Base-by-base conservation (phyloP, 2,797 vertebrate genomes). In the Anas georgica region DNA sequence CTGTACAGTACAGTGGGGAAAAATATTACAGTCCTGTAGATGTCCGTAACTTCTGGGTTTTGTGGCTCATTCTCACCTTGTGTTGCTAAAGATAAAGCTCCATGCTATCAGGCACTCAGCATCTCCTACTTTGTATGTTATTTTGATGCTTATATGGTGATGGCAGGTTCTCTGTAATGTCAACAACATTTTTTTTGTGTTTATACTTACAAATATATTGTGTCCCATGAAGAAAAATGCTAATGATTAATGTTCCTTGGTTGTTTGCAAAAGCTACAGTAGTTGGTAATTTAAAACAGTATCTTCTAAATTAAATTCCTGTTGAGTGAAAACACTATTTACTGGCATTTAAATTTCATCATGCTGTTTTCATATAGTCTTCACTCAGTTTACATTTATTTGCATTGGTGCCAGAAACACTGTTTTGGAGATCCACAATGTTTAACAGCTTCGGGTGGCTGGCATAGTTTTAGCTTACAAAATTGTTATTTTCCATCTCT, bases 281-380 rank as follows among this genome's bases (percentile, higher is more conserved):
- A 72, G 33, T 55, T 83, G 23, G 12, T 68, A 89, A 89, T 46
- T 80, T 77, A 80, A 89, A 86, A 55, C 0, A 5, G 23, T 55
- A 21, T 81, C 82, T 83, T 59, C 63, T 87, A 92, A 94, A 93
- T 91, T 92, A 94, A 94, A 93, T 91, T 92, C 58, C 54, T 78
- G 33, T 80, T 80, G 56, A 83, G 45, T 0, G 0, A 78, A 91
- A 93, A 28, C 26, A 62, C 86, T 92, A 92, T 93, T 92, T 89
- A 79, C 39, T 90, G 48, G 33, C 8, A 17, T 90, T 94, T 93
- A 90, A 91, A 91, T 94, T 94, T 76, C 48, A 89, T 93, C 72
- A 37, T 88, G 33, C 23, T 95, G 79, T 94, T 96, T 95, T 93
- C 83, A 67, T 81, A 67, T 64, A 75, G 31, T 70, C 28, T 95